Conservation (phyloP, 2,113 vertebrate species). For the Austrofundulus limnaeus region DNA sequence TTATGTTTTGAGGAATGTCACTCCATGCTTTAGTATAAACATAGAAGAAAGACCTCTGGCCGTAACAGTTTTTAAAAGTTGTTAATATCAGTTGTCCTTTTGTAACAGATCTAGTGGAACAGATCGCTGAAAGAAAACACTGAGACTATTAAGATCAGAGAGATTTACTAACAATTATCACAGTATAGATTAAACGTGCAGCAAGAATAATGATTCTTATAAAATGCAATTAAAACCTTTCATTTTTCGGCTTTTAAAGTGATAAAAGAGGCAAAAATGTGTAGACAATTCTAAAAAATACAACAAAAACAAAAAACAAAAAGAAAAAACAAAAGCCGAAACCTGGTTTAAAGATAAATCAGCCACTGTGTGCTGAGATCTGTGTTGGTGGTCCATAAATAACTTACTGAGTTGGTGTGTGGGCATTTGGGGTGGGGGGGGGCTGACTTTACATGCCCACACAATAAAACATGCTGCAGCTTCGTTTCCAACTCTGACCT, state of each 20-base stretch:
- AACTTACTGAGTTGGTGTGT: slow-evolving; percentile 5
- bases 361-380: background rate
- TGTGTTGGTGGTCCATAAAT: slow-evolving; percentile 7
- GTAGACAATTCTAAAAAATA: no score
- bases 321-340: background rate
- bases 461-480: background rate
- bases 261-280: background rate
- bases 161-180: no score
- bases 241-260: background rate
- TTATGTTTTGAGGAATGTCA: no score
- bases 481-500: slow-evolving; percentile 27
- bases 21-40: no score
- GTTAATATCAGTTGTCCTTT: no score
- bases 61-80: no score
- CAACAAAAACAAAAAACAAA: background rate
- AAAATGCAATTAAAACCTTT: background rate
- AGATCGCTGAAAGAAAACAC: no score
- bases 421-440: slow-evolving; percentile 3
- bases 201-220: no score
- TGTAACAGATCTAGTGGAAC: no score
- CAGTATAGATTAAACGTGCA: no score
- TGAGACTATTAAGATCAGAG: no score
- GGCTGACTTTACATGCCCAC: slow-evolving; percentile 6
- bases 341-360: background rate
- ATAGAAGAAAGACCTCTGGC: no score